Percentiles rank a stretch among this genome's conserved stretches.
These are phyloP conservation scores for Malachius bipustulatus DNA, from an alignment of 2,888 invertebrate species.

Conservation along the genomic window DNA sequence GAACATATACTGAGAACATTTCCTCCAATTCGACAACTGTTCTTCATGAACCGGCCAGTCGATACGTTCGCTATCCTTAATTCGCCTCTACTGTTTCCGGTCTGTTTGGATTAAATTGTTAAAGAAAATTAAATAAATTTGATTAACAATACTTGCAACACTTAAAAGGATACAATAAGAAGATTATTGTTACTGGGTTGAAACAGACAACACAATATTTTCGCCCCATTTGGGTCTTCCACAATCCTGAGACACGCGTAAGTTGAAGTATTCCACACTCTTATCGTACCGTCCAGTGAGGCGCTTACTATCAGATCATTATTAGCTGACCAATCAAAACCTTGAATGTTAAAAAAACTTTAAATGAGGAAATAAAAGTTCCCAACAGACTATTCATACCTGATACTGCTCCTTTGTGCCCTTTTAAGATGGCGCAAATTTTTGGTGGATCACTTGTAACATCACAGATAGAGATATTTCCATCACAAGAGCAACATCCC, in stretches of 20 bases:
- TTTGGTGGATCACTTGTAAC: conserved; percentile 59
- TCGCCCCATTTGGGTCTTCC: conserved; percentile 48
- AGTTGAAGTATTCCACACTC: conserved; percentile 52
- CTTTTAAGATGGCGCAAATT: conserved; percentile 58
- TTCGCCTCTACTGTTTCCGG: conserved; percentile 60
- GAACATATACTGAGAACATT: conserved; percentile 57
- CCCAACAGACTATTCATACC: conserved; percentile 36
- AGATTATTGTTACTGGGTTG: conserved; percentile 79
- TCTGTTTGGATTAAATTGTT: conserved; percentile 28
- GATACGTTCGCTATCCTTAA: conserved; percentile 73
- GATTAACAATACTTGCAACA: conserved; percentile 4
- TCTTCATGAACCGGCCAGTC: conserved; percentile 66
- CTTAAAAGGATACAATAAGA: conserved; percentile 61
- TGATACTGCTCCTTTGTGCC: conserved; percentile 64
- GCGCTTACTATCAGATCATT: conserved; percentile 74
- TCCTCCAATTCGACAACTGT: conserved; percentile 48
- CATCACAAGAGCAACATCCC: conserved; percentile 70
- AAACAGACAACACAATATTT: conserved; percentile 62
- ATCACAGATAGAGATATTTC: conserved; percentile 68
- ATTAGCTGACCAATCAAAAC: conserved; percentile 75
- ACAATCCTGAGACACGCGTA: conserved; percentile 52
- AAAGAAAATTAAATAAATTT: conserved; percentile 19
- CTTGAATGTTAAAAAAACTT: conserved; percentile 30
- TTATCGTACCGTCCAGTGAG: conserved; percentile 59
- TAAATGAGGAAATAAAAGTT: background rate